Evolutionary conservation across 2,888 invertebrate genomes (phyloP).

Genomic region (Eupelmus urozonus): DNA sequence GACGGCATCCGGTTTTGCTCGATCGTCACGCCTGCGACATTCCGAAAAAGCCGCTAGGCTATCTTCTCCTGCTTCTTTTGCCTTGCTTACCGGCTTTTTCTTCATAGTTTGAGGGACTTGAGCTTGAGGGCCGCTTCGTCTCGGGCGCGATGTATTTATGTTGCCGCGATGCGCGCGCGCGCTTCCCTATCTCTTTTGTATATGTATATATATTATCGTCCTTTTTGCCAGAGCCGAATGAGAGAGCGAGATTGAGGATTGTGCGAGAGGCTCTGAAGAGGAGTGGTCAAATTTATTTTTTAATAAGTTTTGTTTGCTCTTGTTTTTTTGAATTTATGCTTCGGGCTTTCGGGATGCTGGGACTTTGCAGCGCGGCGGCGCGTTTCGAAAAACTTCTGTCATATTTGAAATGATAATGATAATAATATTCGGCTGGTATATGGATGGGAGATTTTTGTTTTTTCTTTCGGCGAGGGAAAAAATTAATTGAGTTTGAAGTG

Average conservation of each 20-base stretch:
- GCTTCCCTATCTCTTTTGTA: constrained; percentile 29
- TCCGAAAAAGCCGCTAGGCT: constrained; percentile 62
- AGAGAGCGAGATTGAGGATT: constrained; percentile 27
- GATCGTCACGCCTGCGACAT: constrained; percentile 72
- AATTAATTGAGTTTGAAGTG: too few relatives aligned
- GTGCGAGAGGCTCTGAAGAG: not conserved
- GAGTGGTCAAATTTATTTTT: constrained; percentile 33
- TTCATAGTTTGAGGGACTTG: not conserved
- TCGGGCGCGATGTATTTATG: constrained; percentile 31
- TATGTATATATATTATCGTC: not conserved
- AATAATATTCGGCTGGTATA: too few relatives aligned
- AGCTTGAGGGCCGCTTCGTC: not conserved
- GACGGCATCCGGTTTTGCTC: constrained; percentile 74
- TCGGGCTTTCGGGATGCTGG: too few relatives aligned
- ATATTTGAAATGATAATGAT: too few relatives aligned
- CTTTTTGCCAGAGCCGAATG: not conserved
- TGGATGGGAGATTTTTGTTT: too few relatives aligned
- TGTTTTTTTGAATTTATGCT: too few relatives aligned
- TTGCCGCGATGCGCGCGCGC: not conserved
- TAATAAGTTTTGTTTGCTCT: constrained; percentile 21
- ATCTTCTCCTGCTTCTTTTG: constrained; percentile 21
- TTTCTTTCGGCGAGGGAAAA: too few relatives aligned
- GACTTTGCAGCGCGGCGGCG: too few relatives aligned
- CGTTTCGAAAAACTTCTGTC: too few relatives aligned
- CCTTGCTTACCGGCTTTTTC: not conserved